Conservation (phyloP, 2,797 vertebrate genomes). For the Ibycter americanus region DNA sequence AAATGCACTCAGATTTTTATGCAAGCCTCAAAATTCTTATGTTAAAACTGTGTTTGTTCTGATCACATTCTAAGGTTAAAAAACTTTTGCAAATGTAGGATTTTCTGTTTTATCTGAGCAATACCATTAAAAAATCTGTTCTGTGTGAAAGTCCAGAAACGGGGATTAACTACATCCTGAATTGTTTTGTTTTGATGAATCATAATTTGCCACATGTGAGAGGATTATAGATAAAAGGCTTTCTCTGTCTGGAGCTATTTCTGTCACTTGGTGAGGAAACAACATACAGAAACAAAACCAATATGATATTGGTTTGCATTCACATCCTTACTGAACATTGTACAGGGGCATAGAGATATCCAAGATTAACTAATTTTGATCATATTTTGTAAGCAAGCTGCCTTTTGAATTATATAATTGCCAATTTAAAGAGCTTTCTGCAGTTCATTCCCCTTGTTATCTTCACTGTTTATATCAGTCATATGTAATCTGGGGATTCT, state of each 20-base stretch:
- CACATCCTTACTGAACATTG: not conserved
- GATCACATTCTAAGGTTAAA: not conserved
- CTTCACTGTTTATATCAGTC: not conserved
- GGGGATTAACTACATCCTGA: not conserved
- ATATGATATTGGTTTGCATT: not conserved
- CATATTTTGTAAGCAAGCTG: not conserved
- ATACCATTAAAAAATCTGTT: constrained; percentile 35
- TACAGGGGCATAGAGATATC: not conserved
- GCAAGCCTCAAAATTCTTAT: not conserved
- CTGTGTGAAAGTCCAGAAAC: not conserved
- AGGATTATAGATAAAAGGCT: constrained; percentile 27
- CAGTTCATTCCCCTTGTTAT: not conserved
- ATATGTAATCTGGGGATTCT: not conserved
- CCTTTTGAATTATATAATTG: not conserved
- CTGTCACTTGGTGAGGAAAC: not conserved
- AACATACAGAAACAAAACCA: not conserved
- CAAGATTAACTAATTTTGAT: not conserved
- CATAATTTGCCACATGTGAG: not conserved
- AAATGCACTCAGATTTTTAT: not conserved
- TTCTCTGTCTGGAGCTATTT: not conserved
- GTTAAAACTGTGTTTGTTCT: not conserved
- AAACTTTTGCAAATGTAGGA: not conserved
- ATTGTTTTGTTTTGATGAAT: constrained; percentile 7
- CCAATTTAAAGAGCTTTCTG: not conserved
- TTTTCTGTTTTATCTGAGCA: constrained; percentile 40